Evolutionary conservation across 1,140 invertebrate species (phyloP).

Genomic region (Zaprionus capensis): DNA sequence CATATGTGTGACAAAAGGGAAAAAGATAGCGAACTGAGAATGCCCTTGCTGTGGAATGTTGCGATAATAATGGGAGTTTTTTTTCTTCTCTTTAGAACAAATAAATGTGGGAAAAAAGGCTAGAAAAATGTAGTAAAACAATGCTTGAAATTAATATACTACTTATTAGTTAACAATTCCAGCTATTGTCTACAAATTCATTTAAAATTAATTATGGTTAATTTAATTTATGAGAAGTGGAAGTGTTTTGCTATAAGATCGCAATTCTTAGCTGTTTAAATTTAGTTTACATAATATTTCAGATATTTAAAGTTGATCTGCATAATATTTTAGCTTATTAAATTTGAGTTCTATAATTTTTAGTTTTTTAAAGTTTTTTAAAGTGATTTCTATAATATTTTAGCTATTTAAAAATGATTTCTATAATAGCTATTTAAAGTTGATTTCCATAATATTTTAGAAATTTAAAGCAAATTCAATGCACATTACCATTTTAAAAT

Average conservation of each 20-base stretch:
- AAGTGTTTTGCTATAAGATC: neutral
- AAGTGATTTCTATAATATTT: no score
- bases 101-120: slow-evolving; percentile 33
- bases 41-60: slow-evolving; percentile 44
- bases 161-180: neutral
- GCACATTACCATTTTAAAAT: neutral
- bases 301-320: neutral
- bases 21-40: slow-evolving; percentile 40
- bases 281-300: neutral
- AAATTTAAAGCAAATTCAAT: neutral
- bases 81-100: slow-evolving; percentile 14
- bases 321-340: neutral
- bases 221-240: slow-evolving; percentile 11
- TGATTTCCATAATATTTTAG: neutral
- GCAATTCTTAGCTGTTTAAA: neutral
- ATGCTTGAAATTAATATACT: slow-evolving; percentile 16
- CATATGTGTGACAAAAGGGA: slow-evolving; percentile 23
- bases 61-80: slow-evolving; percentile 29
- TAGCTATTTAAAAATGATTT: no score
- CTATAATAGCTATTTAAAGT: neutral
- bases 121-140: slow-evolving; percentile 11
- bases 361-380: no score
- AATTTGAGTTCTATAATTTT: no score
- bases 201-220: slow-evolving; percentile 13
- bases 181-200: slow-evolving; percentile 17